Evolutionary conservation across 2,888 invertebrate species (phyloP), one percentile per base, ranked within the genome.

Genomic region (Unio delphinus): DNA sequence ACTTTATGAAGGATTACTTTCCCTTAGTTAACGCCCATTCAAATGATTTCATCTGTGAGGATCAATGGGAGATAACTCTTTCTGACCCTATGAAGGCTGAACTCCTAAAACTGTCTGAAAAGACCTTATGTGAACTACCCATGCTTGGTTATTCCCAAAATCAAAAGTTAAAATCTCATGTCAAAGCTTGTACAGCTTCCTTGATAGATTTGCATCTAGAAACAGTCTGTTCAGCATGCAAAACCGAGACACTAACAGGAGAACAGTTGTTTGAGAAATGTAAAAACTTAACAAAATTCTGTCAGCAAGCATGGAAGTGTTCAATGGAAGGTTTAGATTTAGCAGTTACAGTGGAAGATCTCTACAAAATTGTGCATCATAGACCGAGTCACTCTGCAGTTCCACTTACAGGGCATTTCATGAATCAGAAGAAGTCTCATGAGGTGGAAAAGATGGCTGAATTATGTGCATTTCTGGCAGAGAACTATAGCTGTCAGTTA

Each of bases 391-490:
- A 23, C 54, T 67, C 68, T 15, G 60, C 56, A 45, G 67, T 66
- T 57, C 61, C 68, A 8, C 78, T 79, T 72, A 69, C 84, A 56
- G 64, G 71, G 7, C 73, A 84, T 30, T 82, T 79, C 68, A 89
- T 89, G 89, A 80, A 79, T 56, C 69, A 80, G 55, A 89, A 89
- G 80, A 89, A 89, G 72, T 69, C 73, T 7, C 88, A 89, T 75
- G 89, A 89, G 73, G 84, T 89, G 6, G 82, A 84, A 28, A 66
- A 81, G 3, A 87, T 89, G 87, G 80, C 85, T 11, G 75, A 71
- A 11, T 65, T 84, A 3, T 87, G 87, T 74, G 69, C 81, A 5
- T n/a, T 45, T n/a, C 64, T 88, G 45, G 75, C 79, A 7, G 62
- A 68, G 34, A 45, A 63, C 8, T 59, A 64, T 20, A 58, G 67